Base-by-base conservation (phyloP, 2,888 invertebrate species). In the Caenorhabditis sp. region DNA sequence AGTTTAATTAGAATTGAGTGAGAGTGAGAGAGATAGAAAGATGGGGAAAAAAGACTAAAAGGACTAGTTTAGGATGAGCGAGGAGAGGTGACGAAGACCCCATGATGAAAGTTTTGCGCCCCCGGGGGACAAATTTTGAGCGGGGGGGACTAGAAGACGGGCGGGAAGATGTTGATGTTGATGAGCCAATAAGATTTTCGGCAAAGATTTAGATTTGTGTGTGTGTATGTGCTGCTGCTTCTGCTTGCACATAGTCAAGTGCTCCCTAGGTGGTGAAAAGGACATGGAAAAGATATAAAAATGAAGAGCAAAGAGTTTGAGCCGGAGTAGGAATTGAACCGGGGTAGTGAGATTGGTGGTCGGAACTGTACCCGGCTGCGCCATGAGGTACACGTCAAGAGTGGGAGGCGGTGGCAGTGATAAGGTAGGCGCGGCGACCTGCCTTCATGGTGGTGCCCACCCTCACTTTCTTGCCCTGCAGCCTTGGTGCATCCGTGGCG, bases 1-100 rank as follows among this genome's bases (percentile, higher is more conserved):
- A 68, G 51, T 68, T 68, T 68, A 68, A 68, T 68, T 68, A 68
- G 68, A 68, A 68, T 68, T 68, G 68, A 54, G 68, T 54, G 51
- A n/a, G 47, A 28, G 19, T 31, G 31, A 4, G 31, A 31, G 31
- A 7, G 16, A 31, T 28, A 28, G 16, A 24, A 28, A 35, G 1
- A 19, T 10, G 14, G 41, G 8, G 24, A 22, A 7, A 31, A 61
- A 38, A 35, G 22, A 35, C 31, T 35, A 35, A 35, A 35, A 35
- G 31, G 31, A 35, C 31, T 35, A 35, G 31, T 35, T 35, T 35
- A 35, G 31, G n/a, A 31, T 14, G 51, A 19, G 22, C n/a, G n/a
- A n/a, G n/a, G 31, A 31, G 16, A 38, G 61, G 49, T 24, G 76
- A 76, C 16, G 49, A 58, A 58, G 47, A 0, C 12, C 19, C 26